phyloP scores from a whole-genome alignment of 2,113 vertebrate species.

The Stegastes partitus region DNA sequence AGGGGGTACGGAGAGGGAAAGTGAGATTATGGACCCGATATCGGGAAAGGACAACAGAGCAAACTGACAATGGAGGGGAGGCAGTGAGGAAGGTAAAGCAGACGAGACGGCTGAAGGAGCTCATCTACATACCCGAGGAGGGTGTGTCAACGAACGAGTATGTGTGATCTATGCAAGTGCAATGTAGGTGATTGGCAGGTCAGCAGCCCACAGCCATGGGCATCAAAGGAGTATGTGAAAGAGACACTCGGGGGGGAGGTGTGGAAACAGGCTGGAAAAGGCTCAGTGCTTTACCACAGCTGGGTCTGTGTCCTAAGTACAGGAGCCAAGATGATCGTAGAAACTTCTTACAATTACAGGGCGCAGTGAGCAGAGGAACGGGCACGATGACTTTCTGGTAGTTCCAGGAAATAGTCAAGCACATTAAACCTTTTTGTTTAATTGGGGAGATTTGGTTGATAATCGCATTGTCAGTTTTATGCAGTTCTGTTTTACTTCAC shows the following conservation, averaged over 20 bases:
- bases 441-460: no score
- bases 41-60: neutral
- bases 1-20: neutral
- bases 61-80: neutral
- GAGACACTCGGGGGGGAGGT: constrained; percentile 27
- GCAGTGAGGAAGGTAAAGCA: neutral
- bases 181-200: constrained; percentile 41
- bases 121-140: constrained; percentile 58
- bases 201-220: constrained; percentile 45
- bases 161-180: constrained; percentile 37
- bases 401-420: no score
- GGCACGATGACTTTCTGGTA: neutral
- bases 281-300: constrained; percentile 22
- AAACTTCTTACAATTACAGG: neutral
- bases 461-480: no score
- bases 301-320: constrained; percentile 12
- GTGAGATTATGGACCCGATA: neutral
- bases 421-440: no score
- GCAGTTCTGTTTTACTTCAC: no score
- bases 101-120: constrained; percentile 12
- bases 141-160: constrained; percentile 17
- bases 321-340: constrained; percentile 6
- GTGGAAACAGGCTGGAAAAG: constrained; percentile 31
- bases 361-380: neutral
- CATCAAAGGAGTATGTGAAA: constrained; percentile 61